These are phyloP conservation scores for Geotria australis DNA, from an alignment of 2,797 vertebrate species.

Conservation along the genomic window DNA sequence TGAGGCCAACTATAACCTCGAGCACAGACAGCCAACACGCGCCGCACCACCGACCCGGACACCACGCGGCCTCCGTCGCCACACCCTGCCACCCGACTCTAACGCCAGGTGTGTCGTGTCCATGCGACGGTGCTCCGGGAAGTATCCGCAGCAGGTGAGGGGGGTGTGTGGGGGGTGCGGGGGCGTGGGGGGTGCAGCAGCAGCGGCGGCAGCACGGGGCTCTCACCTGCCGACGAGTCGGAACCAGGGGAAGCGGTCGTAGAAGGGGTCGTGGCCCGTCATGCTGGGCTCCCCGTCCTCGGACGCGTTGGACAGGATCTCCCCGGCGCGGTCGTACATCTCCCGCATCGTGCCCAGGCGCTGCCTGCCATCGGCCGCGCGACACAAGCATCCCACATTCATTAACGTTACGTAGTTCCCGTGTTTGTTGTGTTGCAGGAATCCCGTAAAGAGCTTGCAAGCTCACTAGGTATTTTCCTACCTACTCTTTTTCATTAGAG, in stretches of 20 bases:
- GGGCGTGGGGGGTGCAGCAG: neutral
- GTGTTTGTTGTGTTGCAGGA: too few species aligned
- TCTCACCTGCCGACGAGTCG: slow-evolving; percentile 78
- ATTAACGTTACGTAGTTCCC: too few species aligned
- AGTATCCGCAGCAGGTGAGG: neutral
- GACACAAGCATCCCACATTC: too few species aligned
- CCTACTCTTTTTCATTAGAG: too few species aligned
- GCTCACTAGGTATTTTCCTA: too few species aligned
- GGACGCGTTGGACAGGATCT: slow-evolving; percentile 39
- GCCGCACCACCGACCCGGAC: neutral
- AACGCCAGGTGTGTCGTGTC: neutral
- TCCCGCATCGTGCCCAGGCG: slow-evolving; percentile 81
- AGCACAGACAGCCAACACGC: neutral
- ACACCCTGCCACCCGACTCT: neutral
- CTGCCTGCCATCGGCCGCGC: slow-evolving; percentile 18
- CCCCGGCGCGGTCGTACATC: slow-evolving; percentile 89
- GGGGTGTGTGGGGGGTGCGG: neutral
- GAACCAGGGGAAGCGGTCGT: slow-evolving; percentile 97
- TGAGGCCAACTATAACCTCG: neutral
- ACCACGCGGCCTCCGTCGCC: neutral
- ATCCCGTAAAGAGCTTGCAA: too few species aligned
- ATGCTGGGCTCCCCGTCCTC: slow-evolving; percentile 39
- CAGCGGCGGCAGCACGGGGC: slow-evolving; percentile 1
- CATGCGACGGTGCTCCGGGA: neutral
- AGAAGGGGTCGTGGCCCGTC: slow-evolving; percentile 80